A percentile compares a stretch with the other conserved stretches of the same genome.
Evolutionary conservation across 2,888 invertebrate species (phyloP).

Genomic region (Athalia cordata): DNA sequence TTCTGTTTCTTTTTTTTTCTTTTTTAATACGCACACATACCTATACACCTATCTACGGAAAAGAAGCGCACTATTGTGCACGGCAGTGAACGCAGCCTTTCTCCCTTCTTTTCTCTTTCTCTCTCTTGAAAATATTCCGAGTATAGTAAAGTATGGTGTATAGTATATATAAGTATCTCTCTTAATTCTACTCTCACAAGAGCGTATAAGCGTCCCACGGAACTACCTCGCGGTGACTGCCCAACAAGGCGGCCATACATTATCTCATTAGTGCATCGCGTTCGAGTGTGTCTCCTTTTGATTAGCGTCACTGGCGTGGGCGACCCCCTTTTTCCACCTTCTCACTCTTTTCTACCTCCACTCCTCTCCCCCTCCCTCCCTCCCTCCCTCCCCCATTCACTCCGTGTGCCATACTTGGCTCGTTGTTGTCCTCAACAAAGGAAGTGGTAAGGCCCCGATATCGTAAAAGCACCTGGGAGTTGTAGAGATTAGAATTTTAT

Average conservation of each 20-base stretch:
- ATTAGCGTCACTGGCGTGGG: conserved; percentile 47
- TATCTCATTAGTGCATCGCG: conserved; percentile 48
- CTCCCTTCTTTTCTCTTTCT: too few species aligned
- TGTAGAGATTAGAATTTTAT: too few species aligned
- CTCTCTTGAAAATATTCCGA: too few species aligned
- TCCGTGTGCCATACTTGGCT: too few species aligned
- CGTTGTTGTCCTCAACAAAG: too few species aligned
- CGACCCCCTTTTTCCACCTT: conserved; percentile 22
- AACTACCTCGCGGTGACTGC: conserved; percentile 12
- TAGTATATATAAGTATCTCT: conserved; percentile 30
- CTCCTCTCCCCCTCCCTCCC: neutral
- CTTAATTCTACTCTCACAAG: neutral
- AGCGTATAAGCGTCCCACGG: conserved; percentile 38
- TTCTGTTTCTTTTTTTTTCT: neutral
- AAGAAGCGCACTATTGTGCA: too few species aligned
- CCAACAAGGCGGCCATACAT: conserved; percentile 47
- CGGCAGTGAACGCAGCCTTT: too few species aligned
- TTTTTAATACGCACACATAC: too few species aligned
- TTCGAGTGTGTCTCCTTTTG: conserved; percentile 47
- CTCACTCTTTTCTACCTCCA: neutral
- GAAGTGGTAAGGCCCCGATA: too few species aligned
- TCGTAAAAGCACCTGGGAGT: too few species aligned
- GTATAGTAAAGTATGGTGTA: conserved; percentile 1
- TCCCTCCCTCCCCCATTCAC: neutral
- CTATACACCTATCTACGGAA: too few species aligned